Evolutionary conservation across 2,113 vertebrate species (phyloP).

Genomic region (Micromys minutus): DNA sequence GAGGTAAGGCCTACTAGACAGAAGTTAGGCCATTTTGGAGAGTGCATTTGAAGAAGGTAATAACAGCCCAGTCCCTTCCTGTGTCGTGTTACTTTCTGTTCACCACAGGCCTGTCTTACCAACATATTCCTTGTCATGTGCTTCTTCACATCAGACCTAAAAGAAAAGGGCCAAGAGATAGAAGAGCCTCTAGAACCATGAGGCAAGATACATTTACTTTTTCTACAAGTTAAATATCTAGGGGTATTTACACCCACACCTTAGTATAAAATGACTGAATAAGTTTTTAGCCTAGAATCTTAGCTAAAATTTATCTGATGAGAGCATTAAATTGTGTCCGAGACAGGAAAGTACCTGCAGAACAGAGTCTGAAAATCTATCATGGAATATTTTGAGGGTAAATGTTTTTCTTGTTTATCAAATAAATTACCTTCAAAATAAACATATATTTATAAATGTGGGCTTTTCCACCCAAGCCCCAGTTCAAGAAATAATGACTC

Average conservation of each 20-base stretch:
- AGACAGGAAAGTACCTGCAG: background rate
- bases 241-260: background rate
- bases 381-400: background rate
- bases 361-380: background rate
- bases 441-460: background rate
- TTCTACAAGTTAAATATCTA: background rate
- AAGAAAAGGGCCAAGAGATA: background rate
- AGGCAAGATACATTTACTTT: background rate
- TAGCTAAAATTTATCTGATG: background rate
- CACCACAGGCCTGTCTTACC: background rate
- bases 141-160: background rate
- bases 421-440: constrained; percentile 39
- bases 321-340: background rate
- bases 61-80: too few species aligned
- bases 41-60: too few species aligned
- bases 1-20: too few species aligned
- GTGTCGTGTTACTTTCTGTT: background rate
- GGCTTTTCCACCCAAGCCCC: too few species aligned
- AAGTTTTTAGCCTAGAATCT: background rate
- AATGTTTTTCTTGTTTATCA: background rate
- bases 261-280: background rate
- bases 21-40: background rate
- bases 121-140: background rate
- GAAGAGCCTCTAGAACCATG: background rate
- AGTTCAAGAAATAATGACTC: too few species aligned